Evolutionary conservation across 2,797 vertebrate species (phyloP).

Genomic region (Channallabes apus): DNA sequence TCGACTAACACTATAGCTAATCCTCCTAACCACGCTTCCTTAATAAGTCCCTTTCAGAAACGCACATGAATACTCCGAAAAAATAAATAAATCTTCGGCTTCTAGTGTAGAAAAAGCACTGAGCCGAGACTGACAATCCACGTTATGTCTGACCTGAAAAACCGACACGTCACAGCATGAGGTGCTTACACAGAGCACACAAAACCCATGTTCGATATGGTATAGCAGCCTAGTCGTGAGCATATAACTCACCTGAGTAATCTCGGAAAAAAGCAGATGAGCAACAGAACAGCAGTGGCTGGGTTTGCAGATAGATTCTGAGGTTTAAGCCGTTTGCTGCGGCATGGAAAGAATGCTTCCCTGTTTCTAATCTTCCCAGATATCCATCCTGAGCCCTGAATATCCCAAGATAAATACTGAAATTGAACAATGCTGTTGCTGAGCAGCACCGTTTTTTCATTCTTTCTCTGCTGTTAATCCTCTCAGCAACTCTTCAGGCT

Average conservation of each 20-base stretch:
- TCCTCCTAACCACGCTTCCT: constrained; percentile 28
- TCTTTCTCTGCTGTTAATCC: constrained; percentile 69
- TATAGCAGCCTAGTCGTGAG: constrained; percentile 53
- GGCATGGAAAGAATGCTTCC: constrained; percentile 71
- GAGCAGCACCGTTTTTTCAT: constrained; percentile 72
- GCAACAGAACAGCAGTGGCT: constrained; percentile 61
- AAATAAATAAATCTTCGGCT: constrained; percentile 1
- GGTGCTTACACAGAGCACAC: constrained; percentile 26
- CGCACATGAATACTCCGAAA: constrained; percentile 14
- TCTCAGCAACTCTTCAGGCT: constrained; percentile 76
- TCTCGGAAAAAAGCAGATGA: constrained; percentile 51
- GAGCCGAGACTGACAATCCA: constrained; percentile 6
- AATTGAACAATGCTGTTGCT: constrained; percentile 80
- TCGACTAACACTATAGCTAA: constrained; percentile 39
- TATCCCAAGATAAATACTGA: constrained; percentile 82
- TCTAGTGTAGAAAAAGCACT: not conserved
- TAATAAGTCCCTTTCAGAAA: constrained; percentile 9
- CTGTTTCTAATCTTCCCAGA: constrained; percentile 76
- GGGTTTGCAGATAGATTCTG: constrained; percentile 71
- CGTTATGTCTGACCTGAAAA: constrained; percentile 29
- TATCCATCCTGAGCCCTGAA: constrained; percentile 77
- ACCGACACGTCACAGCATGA: constrained; percentile 24
- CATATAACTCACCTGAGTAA: constrained; percentile 66
- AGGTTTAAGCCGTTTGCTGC: constrained; percentile 71
- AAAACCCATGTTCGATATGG: constrained; percentile 36